Evolutionary conservation across 1,140 invertebrate genomes (phyloP), one percentile per base, ranked within the genome.

Genomic region (Agrypnia vestita): DNA sequence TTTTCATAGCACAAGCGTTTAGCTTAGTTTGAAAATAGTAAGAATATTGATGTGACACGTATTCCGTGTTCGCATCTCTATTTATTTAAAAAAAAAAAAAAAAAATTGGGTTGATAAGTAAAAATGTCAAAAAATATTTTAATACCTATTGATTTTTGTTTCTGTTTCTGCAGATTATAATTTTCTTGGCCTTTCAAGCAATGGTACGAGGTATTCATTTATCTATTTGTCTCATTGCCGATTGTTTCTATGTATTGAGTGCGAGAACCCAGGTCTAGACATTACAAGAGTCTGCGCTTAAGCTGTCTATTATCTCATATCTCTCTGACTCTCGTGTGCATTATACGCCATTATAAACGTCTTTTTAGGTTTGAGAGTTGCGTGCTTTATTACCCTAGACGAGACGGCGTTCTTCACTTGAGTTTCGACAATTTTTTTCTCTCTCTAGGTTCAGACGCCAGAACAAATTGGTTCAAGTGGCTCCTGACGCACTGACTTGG

Each of bases 311-410:
- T 62, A 62, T 62, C 21, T 62, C 59, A 10, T 10, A 12, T 11
- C 59, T 25, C 17, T 7, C n/a, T n/a, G 51, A 53, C 51, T 53
- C 17, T 15, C n/a, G n/a, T 15, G 6, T 15, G 53, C n/a, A 17
- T 62, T 7, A 35, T 35, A 35, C 1, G 25, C 25, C 1, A 35
- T 35, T 35, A 35, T 21, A 21, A 71, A 47, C 11, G 67, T 25
- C 15, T 64, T 13, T 47, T 51, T 49, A 12, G 49, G 67, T 56
- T 35, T 1, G 25, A 35, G 35, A 74, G 25, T 12, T 74, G 56
- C 15, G 21, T 55, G 51, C 35, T 74, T 74, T 74, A 74, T 74
- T 74, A 25, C 71, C 53, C 4, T 12, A 74, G 71, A 74, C 71
- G 71, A 11, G 71, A 44, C 67, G 46, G 49, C 21, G 9, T 55